Base-by-base conservation (phyloP, 64 coral and sea anemone species). In the Stylophora pistillata region DNA sequence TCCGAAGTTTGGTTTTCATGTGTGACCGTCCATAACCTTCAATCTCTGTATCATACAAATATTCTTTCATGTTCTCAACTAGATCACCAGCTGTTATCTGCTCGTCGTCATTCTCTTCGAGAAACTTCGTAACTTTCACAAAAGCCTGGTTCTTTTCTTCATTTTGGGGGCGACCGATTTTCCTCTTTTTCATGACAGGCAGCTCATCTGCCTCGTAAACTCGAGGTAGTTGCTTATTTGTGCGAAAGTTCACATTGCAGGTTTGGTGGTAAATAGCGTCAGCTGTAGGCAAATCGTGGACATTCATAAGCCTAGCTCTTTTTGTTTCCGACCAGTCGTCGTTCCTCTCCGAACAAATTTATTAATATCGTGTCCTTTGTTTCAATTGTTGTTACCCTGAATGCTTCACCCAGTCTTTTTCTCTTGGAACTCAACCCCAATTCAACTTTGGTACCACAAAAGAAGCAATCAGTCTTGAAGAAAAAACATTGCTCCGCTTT, bases 21-120 rank as follows among this genome's bases (percentile, higher is more conserved):
- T 94, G 78, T 37, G 29, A 54, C 55, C 58, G 53, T 82, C 58
- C 79, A 23, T 82, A 78, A 78, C 52, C 75, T 56, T 78, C 75
- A n/a, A 47, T 78, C 2, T 78, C 21, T n/a, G 52, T 78, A 11
- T 78, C 47, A 78, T 26, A 56, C 53, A 79, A 79, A 75, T 87
- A 74, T 73, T 86, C 89, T 32, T 86, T 20, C 89, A 86, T 91
- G 71, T 91, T 91, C 61, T 91, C 89, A 71, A 55, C 26, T 56
- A 91, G 72, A 64, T 91, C 81, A 30, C 16, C 3, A 33, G 85
- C 69, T 83, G 78, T 91, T 84, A 91, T 85, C 79, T 91, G 72
- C 65, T 91, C 79, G 60, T 91, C 72, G 74, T 77, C 89, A 59
- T 85, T 91, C 37, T 85, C 79, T 85, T 73, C 25, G 5, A 85